Evolutionary conservation across 2,113 vertebrate genomes (phyloP).

Genomic region (Sylvia atricapilla): DNA sequence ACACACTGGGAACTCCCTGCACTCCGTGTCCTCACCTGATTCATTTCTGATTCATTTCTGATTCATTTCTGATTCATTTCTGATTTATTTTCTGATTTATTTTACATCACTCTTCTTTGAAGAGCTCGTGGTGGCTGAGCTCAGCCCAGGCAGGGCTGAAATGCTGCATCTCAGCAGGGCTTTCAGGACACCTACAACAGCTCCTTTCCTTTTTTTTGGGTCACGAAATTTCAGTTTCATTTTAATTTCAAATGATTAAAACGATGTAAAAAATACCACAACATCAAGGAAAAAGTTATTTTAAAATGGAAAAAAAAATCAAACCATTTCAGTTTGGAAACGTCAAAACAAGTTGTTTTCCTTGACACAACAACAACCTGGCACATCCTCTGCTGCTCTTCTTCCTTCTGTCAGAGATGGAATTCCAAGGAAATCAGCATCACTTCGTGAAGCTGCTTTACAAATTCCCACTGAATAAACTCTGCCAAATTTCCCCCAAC

Average conservation of each 20-base stretch:
- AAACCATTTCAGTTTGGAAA: slow-evolving; percentile 42
- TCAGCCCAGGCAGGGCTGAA: too few species aligned
- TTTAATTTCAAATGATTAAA: slow-evolving; percentile 55
- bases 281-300: slow-evolving; percentile 37
- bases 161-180: too few species aligned
- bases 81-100: neutral
- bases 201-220: slow-evolving; percentile 3
- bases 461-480: neutral
- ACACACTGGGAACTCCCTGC: rapidly evolving
- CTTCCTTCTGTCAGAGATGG: neutral
- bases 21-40: neutral
- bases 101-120: too few species aligned
- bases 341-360: slow-evolving; percentile 54
- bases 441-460: neutral
- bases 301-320: slow-evolving; percentile 25
- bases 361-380: slow-evolving; percentile 45
- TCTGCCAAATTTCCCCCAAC: neutral
- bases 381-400: neutral
- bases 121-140: too few species aligned
- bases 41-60: too few species aligned
- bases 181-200: neutral
- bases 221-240: slow-evolving; percentile 26
- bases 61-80: too few species aligned
- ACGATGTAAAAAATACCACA: slow-evolving; percentile 29
- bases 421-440: slow-evolving; percentile 14